Conservation (phyloP, 2,113 vertebrate genomes). For the Embiotoca jacksoni region DNA sequence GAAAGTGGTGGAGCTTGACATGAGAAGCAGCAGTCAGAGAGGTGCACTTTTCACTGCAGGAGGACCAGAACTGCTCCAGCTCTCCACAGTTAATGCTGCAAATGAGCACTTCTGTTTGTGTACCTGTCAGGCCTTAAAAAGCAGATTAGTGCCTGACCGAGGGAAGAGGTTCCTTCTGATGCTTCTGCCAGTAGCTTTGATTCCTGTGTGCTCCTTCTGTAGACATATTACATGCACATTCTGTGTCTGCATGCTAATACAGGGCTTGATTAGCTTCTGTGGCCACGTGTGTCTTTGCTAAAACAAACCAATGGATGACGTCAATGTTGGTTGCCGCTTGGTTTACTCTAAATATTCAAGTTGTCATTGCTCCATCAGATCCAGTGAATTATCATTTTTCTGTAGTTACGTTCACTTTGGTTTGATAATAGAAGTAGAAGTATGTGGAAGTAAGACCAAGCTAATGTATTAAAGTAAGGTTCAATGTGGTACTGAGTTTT, state of each 20-base stretch:
- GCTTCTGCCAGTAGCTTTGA: background rate
- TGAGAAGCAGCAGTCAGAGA: constrained; percentile 42
- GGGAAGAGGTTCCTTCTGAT: constrained; percentile 6
- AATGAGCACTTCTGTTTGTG: constrained; percentile 27
- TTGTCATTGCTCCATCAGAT: background rate
- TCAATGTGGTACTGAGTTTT: background rate
- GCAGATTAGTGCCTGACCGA: constrained; percentile 10
- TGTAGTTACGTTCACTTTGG: background rate
- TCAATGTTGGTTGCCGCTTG: no score
- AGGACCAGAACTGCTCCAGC: constrained; percentile 15
- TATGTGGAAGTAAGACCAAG: background rate
- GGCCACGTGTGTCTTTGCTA: background rate
- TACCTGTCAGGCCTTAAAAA: constrained; percentile 27
- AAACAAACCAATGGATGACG: background rate
- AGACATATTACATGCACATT: background rate
- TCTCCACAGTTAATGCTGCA: constrained; percentile 30
- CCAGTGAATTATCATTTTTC: background rate
- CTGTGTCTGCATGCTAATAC: constrained; percentile 19
- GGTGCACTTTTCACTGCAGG: constrained; percentile 36
- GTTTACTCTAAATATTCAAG: no score
- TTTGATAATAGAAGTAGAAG: no score
- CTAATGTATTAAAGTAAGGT: background rate
- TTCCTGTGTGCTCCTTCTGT: background rate
- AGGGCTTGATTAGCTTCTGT: constrained; percentile 4
- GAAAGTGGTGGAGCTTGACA: constrained; percentile 34